These are phyloP conservation scores for Etheostoma spectabile DNA, from an alignment of 2,113 vertebrate species.

Conservation along the genomic window DNA sequence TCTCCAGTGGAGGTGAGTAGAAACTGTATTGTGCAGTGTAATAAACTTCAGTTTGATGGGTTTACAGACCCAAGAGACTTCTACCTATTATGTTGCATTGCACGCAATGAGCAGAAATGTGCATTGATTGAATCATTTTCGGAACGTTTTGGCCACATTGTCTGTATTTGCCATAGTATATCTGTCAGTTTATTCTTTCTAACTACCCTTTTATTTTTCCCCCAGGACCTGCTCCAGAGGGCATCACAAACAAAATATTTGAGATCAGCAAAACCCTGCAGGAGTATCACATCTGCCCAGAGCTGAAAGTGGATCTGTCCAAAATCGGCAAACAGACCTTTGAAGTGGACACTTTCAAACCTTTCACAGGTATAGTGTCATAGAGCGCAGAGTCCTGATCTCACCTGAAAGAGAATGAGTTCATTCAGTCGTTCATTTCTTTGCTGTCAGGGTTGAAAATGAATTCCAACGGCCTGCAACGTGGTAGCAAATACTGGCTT, in stretches of 20 bases:
- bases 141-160: not conserved
- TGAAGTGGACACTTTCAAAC: constrained; percentile 95
- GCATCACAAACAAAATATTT: constrained; percentile 95
- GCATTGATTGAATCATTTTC: not conserved
- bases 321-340: constrained; percentile 96
- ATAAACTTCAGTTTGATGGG: not conserved
- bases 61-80: not conserved
- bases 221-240: constrained; percentile 95
- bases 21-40: not conserved
- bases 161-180: not conserved
- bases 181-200: not conserved
- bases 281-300: constrained; percentile 96
- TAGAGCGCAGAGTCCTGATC: not conserved
- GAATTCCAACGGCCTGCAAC: not conserved
- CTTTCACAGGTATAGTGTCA: constrained; percentile 89
- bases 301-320: constrained; percentile 92
- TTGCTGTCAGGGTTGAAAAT: not conserved
- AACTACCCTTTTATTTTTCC: not conserved
- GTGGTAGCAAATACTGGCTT: not conserved
- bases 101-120: not conserved
- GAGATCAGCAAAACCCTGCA: constrained; percentile 96
- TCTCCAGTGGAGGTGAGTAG: constrained; percentile 91
- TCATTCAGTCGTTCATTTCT: not conserved
- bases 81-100: not conserved
- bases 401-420: not conserved